Evolutionary conservation across 2,888 invertebrate genomes (phyloP), one percentile per base, ranked within the genome.

Genomic region (Chesias legatella): DNA sequence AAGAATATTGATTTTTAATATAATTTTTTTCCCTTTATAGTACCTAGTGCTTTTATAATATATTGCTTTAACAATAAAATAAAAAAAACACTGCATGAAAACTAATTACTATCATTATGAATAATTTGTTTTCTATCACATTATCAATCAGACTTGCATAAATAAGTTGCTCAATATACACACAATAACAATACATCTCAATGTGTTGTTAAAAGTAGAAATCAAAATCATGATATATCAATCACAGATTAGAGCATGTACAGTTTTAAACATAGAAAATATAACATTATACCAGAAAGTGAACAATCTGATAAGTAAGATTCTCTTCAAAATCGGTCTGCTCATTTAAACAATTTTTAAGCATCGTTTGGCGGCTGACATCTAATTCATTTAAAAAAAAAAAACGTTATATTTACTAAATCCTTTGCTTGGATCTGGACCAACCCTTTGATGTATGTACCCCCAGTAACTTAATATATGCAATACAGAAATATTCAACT

Each of bases 111-210:
- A 64, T 51, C 51, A 66, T 65, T 68, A 63, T 66, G 63, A 71
- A 69, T 67, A 73, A 72, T 70, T 72, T 72, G 67, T 57, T 58
- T 61, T 17, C 61, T 79, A 81, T 79, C 79, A 79, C 79, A 55
- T 44, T 46, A 46, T 31, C 30, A 26, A 8, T 55, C 55, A 55
- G 55, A 55, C 55, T 55, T 52, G 55, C 43, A 46, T 50, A 52
- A 48, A 52, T 51, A 55, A 48, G 36, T 52, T 48, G 46, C 42
- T 38, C 41, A 48, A 50, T 50, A 48, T 33, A 52, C 35, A 51
- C 39, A 55, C 48, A 46, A 48, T 51, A 37, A 39, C 8, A 33
- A 49, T 44, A 44, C 36, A 27, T 35, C 42, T 49, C n/a, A n/a
- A n/a, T 48, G 34, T 48, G 40, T 37, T 33, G 38, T 30, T 25